These are phyloP conservation scores for Zele albiditarsus DNA, from an alignment of 2,888 invertebrate species.

Conservation along the genomic window DNA sequence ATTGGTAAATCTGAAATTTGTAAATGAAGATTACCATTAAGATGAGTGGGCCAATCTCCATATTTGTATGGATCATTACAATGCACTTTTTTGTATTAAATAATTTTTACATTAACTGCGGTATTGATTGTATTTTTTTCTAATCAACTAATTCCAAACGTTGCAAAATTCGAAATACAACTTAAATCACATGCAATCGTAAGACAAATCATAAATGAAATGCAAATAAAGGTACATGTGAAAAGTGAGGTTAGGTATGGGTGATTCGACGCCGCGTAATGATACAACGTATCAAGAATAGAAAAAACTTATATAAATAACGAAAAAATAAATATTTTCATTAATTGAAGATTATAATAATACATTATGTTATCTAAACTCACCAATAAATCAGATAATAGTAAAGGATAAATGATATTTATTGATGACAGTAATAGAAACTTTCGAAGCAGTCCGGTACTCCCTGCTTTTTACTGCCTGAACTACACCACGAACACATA, in stretches of 20 bases:
- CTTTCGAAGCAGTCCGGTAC: not conserved
- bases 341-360: not conserved
- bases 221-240: not conserved
- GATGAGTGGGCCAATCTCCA: constrained; percentile 22
- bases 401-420: constrained; percentile 4
- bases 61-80: constrained; percentile 58
- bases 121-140: not conserved
- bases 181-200: not conserved
- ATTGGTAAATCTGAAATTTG: not conserved
- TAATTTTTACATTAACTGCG: not conserved
- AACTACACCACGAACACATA: not conserved
- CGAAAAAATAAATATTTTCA: not conserved
- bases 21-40: constrained; percentile 3
- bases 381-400: constrained; percentile 1
- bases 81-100: constrained; percentile 57
- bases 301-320: not conserved
- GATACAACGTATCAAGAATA: not conserved
- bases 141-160: not conserved
- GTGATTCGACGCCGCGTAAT: constrained; percentile 2
- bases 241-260: constrained; percentile 1
- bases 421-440: constrained; percentile 17
- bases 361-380: not conserved
- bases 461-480: not conserved
- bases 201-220: not conserved
- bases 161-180: not conserved